Conservation (phyloP, 1,140 invertebrate genomes). For the Oreohelix idahoensis region DNA sequence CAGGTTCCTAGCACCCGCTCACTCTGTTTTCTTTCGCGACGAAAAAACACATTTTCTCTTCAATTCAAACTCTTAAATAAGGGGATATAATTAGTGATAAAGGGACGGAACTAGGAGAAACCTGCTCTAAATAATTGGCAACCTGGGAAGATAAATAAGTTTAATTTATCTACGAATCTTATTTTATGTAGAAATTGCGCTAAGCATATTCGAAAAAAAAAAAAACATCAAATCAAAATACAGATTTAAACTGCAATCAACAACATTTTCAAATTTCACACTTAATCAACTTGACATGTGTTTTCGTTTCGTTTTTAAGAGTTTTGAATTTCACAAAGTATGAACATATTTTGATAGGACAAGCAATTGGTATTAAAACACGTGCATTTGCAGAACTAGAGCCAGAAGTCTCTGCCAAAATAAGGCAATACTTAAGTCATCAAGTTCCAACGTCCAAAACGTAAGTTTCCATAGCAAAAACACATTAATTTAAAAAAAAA, state of each 20-base stretch:
- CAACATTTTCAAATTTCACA: neutral
- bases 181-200: neutral
- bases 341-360: neutral
- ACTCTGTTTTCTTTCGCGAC: neutral
- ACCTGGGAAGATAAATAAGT: conserved; percentile 1
- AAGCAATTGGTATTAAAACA: neutral
- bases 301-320: neutral
- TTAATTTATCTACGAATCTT: neutral
- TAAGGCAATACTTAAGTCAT: too few species aligned
- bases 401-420: neutral
- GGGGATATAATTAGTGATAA: neutral
- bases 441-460: neutral
- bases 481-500: too few species aligned
- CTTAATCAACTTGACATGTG: neutral
- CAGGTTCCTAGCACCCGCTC: neutral
- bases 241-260: neutral
- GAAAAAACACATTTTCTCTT: neutral
- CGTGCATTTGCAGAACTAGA: neutral
- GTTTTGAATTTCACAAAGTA: neutral
- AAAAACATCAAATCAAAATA: neutral
- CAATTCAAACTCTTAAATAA: neutral
- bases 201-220: neutral
- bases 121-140: neutral
- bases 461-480: too few species aligned
- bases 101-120: neutral